A percentile compares a stretch with the other conserved stretches of the same genome.
These are phyloP conservation scores for Brachionus rotundiformis DNA, from an alignment of 1,140 invertebrate species.

Conservation along the genomic window DNA sequence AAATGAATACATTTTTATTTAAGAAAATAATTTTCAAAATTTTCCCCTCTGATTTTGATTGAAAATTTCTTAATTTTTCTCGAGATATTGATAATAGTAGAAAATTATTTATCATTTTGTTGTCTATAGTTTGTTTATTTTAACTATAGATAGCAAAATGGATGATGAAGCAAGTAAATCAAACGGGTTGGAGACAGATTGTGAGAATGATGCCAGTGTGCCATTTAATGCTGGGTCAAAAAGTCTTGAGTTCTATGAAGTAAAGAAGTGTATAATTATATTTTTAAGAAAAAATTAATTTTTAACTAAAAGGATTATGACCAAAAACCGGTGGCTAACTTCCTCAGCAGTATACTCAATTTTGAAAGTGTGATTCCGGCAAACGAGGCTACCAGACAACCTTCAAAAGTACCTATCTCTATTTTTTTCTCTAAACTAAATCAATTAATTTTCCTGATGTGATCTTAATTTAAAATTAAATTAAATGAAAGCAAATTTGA, in stretches of 20 bases:
- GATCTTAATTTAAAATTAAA: too few relatives aligned
- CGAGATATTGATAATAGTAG: not conserved
- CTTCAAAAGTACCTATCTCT: not conserved
- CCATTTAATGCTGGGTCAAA: not conserved
- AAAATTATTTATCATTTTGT: not conserved
- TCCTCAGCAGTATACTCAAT: slow-evolving; percentile 40
- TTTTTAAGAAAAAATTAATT: not conserved
- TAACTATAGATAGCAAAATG: not conserved
- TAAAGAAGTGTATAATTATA: not conserved
- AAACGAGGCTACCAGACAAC: not conserved
- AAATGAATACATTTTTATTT: too few relatives aligned
- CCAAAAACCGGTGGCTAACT: slow-evolving; percentile 23
- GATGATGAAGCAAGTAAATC: not conserved
- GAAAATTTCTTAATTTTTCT: not conserved
- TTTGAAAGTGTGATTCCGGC: slow-evolving; percentile 32
- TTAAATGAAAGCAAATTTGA: too few relatives aligned
- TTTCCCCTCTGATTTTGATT: too few relatives aligned
- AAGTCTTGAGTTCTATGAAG: slow-evolving; percentile 19
- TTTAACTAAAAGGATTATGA: not conserved
- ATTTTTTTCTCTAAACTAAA: too few relatives aligned
- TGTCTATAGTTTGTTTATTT: not conserved
- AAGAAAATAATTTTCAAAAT: too few relatives aligned
- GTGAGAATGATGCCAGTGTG: not conserved
- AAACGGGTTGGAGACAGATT: too few relatives aligned
- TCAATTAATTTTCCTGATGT: too few relatives aligned